Percentiles rank a stretch among this genome's conserved stretches.
phyloP scores from a whole-genome alignment of 2,888 invertebrate species.

The Heliconius aoede region DNA sequence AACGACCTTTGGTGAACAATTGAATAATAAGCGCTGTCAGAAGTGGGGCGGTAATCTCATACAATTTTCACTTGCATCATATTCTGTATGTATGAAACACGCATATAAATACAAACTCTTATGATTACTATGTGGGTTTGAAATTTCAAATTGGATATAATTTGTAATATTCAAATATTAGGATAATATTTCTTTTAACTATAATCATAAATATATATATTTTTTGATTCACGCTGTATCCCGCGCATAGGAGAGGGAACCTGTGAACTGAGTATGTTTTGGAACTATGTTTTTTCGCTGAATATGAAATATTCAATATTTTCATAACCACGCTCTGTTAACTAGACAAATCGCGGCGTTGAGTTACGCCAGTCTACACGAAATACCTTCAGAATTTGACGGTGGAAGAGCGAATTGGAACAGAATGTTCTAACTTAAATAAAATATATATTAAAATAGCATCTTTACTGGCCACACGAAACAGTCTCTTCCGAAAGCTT shows the following conservation, averaged over 20 bases:
- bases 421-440: no score
- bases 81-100: conserved; percentile 46
- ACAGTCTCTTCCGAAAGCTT: conserved; percentile 61
- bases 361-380: no score
- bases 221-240: no score
- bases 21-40: conserved; percentile 41
- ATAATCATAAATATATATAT: no score
- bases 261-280: no score
- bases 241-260: no score
- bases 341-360: no score
- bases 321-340: no score
- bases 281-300: no score
- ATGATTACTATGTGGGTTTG: conserved; percentile 47
- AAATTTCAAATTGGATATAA: conserved; percentile 30
- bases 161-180: background rate
- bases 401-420: no score
- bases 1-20: conserved; percentile 46
- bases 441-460: conserved; percentile 41
- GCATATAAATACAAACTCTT: conserved; percentile 31
- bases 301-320: no score
- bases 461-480: conserved; percentile 51
- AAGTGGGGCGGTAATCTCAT: conserved; percentile 52
- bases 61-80: conserved; percentile 57
- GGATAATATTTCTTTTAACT: background rate
- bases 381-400: no score